Base-by-base conservation (phyloP, 2,888 invertebrate genomes). In the Nephrocerus scutellatus region DNA sequence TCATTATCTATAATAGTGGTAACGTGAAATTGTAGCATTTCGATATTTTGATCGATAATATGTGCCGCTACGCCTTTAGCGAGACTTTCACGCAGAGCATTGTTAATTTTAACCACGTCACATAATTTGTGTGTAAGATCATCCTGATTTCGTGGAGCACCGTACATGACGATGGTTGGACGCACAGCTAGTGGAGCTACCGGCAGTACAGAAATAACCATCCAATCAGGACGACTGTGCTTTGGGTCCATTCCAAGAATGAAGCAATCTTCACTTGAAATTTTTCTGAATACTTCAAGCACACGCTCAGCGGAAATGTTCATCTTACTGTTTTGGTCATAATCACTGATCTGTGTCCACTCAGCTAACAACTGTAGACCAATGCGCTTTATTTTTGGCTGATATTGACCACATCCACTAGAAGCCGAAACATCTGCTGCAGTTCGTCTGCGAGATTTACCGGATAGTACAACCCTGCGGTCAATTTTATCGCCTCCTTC, bases 401-500 rank as follows among this genome's bases (percentile, higher is more conserved):
- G 96, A 60, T 88, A 92, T 45, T 93, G 78, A 46, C 95, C 95
- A 70, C 96, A 96, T 53, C 95, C 95, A 3, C 42, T 44, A 4
- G 40, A 40, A 10, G 20, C 26, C 4, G 18, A n/a, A 6, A 18
- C 25, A 3, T 21, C 30, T 6, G 24, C 22, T 4, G 12, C 28
- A 8, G 10, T 23, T 18, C 28, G n/a, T 9, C 31, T 41, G 20
- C 40, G 42, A 15, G 13, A 43, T 30, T 30, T 30, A 19, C 20
- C 30, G 10, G 59, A 56, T 53, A 71, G 3, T 57, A 55, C 19
- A 29, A 4, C n/a, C 31, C 37, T 7, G 12, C 37, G 77, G 58
- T 93, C 92, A 81, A 92, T 88, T 65, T 93, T 93, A 66, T 92
- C 92, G 42, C 92, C 93, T 44, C 93, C 93, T 66, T 93, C 95